phyloP scores from a whole-genome alignment of 2,113 vertebrate species.

The Pseudonaja textilis region DNA sequence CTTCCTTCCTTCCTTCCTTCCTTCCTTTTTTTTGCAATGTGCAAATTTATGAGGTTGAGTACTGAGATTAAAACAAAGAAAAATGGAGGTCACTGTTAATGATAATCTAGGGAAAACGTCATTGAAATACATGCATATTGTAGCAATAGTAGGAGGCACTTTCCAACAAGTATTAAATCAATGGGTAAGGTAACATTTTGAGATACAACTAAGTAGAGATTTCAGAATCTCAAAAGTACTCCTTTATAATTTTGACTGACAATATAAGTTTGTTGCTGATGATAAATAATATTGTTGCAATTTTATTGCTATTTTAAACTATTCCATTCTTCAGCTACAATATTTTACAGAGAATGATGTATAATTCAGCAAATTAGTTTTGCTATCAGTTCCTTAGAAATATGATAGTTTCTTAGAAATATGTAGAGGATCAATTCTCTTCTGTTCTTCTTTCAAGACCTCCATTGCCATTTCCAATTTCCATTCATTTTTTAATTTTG shows the following conservation, averaged over 20 bases:
- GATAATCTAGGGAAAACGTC: not conserved
- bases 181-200: not conserved
- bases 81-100: not conserved
- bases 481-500: not conserved
- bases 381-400: not conserved
- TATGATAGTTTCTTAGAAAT: not conserved
- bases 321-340: not conserved
- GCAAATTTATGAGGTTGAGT: not conserved
- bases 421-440: too few species aligned
- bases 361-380: not conserved
- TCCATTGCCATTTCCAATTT: not conserved
- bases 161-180: not conserved
- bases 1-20: too few species aligned
- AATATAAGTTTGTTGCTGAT: not conserved
- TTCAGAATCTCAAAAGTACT: not conserved
- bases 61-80: not conserved
- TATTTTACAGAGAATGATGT: not conserved
- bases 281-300: not conserved
- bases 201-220: not conserved
- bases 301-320: not conserved
- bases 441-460: not conserved
- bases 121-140: not conserved
- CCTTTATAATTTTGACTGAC: too few species aligned
- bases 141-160: not conserved
- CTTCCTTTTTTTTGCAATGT: not conserved